Evolutionary conservation across 2,113 vertebrate genomes (phyloP), one percentile per base, ranked within the genome.

Genomic region (Gadus macrocephalus): DNA sequence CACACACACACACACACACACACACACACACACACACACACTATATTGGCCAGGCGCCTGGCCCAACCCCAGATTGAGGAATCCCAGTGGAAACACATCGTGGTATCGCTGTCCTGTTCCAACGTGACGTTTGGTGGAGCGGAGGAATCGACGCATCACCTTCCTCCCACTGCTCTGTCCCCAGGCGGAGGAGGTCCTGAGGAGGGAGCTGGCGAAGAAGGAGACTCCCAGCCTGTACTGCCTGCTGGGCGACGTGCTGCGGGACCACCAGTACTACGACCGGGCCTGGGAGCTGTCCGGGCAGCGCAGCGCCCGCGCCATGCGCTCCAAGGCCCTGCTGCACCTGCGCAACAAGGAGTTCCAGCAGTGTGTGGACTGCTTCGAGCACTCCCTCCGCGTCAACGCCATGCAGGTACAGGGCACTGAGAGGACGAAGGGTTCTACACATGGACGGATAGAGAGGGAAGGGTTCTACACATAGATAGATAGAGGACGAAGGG

Each of bases 321-420:
- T 98, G 86, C 94, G 96, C 63, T 98, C 94, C 84, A 97, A 95
- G 83, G 97, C 95, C 19, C 93, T 99, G 67, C 92, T 98, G 3
- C 92, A 98, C 66, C 95, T 99, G 62, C 93, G 86, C 4, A 89
- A 89, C 86, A 92, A 79, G 77, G 92, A 98, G 68, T 92, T 98
- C 77, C 87, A 82, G 79, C 84, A 94, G 62, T 96, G 97, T 0
- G 88, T 94, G 49, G 88, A 94, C 75, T 98, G 97, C 89, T 98
- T 99, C 28, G 94, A 98, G 69, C 84, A 79, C 60, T 97, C 97
- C 0, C 88, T 98, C 15, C 82, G 88, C 65, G 94, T 99, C 86
- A 99, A 98, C 75, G 22, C 90, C 67, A 92, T 99, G 90, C 97
- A 98, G 96, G 97, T 98, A 14, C 2, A 20, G 25, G 17, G n/a